Evolutionary conservation across 2,797 vertebrate genomes (phyloP).

Genomic region (Chelidonichthys spinosus): DNA sequence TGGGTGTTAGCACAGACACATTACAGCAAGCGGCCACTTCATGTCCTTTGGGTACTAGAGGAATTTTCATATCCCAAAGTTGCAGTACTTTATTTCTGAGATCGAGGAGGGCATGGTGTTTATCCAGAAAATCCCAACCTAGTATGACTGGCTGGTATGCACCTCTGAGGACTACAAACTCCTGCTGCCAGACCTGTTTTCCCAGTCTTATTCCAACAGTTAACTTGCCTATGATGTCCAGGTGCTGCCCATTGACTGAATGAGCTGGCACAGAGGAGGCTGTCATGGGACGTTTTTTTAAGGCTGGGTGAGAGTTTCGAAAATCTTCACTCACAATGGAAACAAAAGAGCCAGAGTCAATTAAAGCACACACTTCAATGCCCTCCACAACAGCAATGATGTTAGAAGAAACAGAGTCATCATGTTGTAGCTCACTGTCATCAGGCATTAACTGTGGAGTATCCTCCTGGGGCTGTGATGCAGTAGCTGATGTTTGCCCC

Average conservation of each 20-base stretch:
- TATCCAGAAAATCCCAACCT: constrained; percentile 5
- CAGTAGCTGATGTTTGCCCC: constrained; percentile 9
- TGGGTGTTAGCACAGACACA: constrained; percentile 13
- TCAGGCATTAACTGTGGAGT: neutral
- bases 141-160: constrained; percentile 7
- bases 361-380: constrained; percentile 15
- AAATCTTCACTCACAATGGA: constrained; percentile 45
- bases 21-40: constrained; percentile 12
- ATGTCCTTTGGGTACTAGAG: constrained; percentile 23
- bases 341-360: constrained; percentile 27
- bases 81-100: constrained; percentile 3
- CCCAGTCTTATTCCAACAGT: constrained; percentile 21
- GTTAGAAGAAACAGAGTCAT: neutral
- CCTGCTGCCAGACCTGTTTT: constrained; percentile 20
- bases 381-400: constrained; percentile 2
- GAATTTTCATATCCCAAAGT: constrained; percentile 27
- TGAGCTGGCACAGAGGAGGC: neutral
- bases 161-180: constrained; percentile 13
- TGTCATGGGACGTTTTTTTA: constrained; percentile 13
- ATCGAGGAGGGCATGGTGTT: constrained; percentile 3
- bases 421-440: neutral
- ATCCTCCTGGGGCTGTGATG: neutral
- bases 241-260: neutral
- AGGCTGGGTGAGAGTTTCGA: constrained; percentile 14
- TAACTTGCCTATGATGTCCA: constrained; percentile 29